phyloP scores from a whole-genome alignment of 2,113 vertebrate species.

The Heteronetta atricapilla region DNA sequence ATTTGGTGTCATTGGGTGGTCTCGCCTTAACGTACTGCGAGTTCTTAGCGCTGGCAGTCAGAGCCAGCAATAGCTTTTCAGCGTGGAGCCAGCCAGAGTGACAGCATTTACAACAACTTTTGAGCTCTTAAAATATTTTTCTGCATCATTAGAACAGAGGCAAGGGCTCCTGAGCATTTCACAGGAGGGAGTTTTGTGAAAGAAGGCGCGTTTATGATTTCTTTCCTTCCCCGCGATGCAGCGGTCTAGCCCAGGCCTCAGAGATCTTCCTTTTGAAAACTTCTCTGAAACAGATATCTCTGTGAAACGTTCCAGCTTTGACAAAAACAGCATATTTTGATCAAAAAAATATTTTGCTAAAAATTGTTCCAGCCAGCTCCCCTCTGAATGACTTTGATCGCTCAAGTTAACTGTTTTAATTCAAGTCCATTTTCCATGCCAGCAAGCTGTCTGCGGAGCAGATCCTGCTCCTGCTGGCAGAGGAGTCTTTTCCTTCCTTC shows the following conservation, averaged over 20 bases:
- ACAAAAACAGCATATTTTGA: neutral
- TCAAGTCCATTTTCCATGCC: neutral
- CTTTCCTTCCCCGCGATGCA: neutral
- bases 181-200: neutral
- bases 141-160: neutral
- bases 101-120: neutral
- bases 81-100: neutral
- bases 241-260: neutral
- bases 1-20: neutral
- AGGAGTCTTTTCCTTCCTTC: neutral
- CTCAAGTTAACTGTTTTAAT: neutral
- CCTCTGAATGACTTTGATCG: neutral
- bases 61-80: neutral
- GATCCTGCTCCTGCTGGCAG: neutral
- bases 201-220: neutral
- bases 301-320: neutral
- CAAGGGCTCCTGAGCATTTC: neutral
- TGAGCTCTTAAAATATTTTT: neutral
- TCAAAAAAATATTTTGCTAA: conserved; percentile 25
- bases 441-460: neutral
- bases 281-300: neutral
- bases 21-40: neutral
- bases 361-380: neutral
- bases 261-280: conserved; percentile 8
- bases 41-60: neutral